These are phyloP conservation scores for Crossocerus cetratus DNA, from an alignment of 2,888 invertebrate species.

Conservation along the genomic window DNA sequence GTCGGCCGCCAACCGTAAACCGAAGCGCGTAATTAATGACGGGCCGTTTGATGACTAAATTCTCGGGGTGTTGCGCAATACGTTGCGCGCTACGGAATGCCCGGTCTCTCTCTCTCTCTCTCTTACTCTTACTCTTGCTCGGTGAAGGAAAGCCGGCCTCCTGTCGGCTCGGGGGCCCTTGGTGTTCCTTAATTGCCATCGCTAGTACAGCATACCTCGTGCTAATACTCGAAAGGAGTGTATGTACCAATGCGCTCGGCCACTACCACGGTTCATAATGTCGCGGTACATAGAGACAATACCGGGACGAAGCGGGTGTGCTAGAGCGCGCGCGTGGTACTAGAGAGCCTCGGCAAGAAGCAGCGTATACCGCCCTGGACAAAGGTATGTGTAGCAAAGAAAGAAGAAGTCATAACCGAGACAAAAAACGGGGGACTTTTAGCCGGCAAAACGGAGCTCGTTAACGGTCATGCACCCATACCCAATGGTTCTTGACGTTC, in stretches of 20 bases:
- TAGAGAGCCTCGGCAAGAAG: neutral
- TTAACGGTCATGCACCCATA: constrained; percentile 59
- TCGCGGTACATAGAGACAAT: neutral
- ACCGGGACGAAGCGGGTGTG: neutral
- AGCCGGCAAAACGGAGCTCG: constrained; percentile 47
- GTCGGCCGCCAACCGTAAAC: constrained; percentile 27
- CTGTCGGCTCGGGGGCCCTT: no score
- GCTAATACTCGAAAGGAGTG: neutral
- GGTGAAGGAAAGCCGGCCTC: no score
- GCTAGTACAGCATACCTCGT: neutral
- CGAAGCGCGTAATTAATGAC: constrained; percentile 42
- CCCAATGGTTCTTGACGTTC: constrained; percentile 58
- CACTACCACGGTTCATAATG: neutral
- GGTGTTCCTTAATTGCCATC: no score
- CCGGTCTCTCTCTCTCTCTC: no score
- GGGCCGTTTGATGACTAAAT: constrained; percentile 36
- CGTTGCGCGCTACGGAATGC: no score
- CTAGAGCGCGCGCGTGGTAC: no score
- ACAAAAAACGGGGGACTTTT: constrained; percentile 25
- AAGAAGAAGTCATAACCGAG: constrained; percentile 12
- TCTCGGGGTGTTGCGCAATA: constrained; percentile 18
- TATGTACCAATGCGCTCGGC: neutral
- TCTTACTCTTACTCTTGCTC: no score
- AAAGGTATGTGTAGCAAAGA: constrained; percentile 25
- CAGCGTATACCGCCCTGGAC: neutral